A percentile compares a stretch with the other conserved stretches of the same genome.
Evolutionary conservation across 2,888 invertebrate species (phyloP).

Genomic region (Erebia epiphron): DNA sequence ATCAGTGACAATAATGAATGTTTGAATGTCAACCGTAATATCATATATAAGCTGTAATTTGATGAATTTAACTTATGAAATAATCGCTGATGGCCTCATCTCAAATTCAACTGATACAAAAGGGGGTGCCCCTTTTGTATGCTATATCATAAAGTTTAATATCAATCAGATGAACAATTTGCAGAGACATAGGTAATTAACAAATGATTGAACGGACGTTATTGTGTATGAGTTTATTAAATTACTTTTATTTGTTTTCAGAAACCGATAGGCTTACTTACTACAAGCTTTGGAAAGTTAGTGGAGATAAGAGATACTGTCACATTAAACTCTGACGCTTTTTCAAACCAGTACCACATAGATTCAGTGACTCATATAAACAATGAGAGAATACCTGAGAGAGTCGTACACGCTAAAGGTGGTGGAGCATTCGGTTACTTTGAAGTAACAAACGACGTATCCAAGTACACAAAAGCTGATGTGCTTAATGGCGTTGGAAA

Average conservation of each 20-base stretch:
- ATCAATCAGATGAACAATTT: no score
- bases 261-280: conserved; percentile 81
- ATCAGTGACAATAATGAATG: no score
- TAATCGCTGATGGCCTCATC: no score
- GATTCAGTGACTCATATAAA: conserved; percentile 85
- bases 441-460: conserved; percentile 91
- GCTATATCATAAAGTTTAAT: no score
- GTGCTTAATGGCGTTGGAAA: conserved; percentile 89
- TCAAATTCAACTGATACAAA: no score
- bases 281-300: conserved; percentile 90
- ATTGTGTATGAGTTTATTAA: background rate
- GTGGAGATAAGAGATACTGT: conserved; percentile 86
- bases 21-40: no score
- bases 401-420: conserved; percentile 96
- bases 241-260: conserved; percentile 49
- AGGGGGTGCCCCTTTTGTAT: no score
- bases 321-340: conserved; percentile 87
- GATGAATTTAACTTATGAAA: no score
- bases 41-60: no score
- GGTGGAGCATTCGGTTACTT: conserved; percentile 92
- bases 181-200: no score
- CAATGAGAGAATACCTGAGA: conserved; percentile 94
- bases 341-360: conserved; percentile 47
- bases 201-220: no score
- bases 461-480: conserved; percentile 88